Evolutionary conservation across 2,888 invertebrate genomes (phyloP), one percentile per base, ranked within the genome.

Genomic region (Listrodromus nycthemerus): DNA sequence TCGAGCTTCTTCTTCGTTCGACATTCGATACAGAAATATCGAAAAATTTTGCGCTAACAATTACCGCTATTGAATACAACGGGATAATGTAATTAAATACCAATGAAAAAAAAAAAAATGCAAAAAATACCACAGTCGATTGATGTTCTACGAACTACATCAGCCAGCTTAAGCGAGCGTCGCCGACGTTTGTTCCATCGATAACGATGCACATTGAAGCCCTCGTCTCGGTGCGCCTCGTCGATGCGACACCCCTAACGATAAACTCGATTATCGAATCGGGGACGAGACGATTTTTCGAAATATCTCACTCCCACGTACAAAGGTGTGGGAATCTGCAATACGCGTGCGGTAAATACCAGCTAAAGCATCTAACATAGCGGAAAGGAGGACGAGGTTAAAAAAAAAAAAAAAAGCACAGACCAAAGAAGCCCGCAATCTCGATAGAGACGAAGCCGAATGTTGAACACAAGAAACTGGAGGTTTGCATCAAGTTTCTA

Each of bases 401-500:
- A 10, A 69, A 58, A 70, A 13, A 45, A n/a, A n/a, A 16, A 66
- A 37, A 13, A 69, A 52, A 10, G 30, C 69, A 33, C 2, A 19
- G 41, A 33, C 33, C 45, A 33, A 58, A 10, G n/a, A 69, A 45
- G 41, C 58, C 55, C 45, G 48, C 65, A 74, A 80, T 80, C 66
- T 80, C 61, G 50, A 61, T 67, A n/a, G 21, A 76, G 55, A 81
- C 70, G 73, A 52, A 77, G 66, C 63, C 41, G 65, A 82, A 77
- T 71, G 71, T 70, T 82, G 70, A 71, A 76, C 70, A 52, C 76
- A 70, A 70, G 52, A 82, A 82, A 77, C 33, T 76, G 55, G 61
- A 45, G n/a, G 50, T 16, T 55, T 13, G 50, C 63, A 63, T 61
- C 74, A 74, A 74, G 58, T 67, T 27, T 58, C 63, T n/a, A 48